Evolutionary conservation across 2,888 invertebrate genomes (phyloP).

Genomic region (Cheilosia grossa): DNA sequence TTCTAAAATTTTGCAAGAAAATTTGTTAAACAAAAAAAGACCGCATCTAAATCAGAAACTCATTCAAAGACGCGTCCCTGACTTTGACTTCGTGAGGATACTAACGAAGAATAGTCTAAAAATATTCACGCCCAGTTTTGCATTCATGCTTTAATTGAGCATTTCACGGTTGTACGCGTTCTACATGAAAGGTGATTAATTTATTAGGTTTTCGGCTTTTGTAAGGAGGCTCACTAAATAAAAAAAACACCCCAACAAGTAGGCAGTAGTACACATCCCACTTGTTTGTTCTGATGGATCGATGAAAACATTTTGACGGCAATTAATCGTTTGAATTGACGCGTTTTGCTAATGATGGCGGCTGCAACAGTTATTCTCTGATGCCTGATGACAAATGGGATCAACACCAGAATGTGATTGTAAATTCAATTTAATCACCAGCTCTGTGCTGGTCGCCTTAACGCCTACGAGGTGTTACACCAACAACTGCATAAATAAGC

Average conservation of each 20-base stretch:
- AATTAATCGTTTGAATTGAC: conserved; percentile 32
- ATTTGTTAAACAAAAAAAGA: background rate
- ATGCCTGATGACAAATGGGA: conserved; percentile 19
- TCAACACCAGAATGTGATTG: conserved; percentile 28
- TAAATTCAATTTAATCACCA: conserved; percentile 31
- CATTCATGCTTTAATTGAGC: conserved; percentile 71
- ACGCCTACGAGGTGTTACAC: background rate
- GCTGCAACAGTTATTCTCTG: background rate
- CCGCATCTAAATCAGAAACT: conserved; percentile 1
- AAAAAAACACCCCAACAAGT: conserved; percentile 4
- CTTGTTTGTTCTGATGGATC: conserved; percentile 6
- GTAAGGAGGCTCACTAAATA: background rate
- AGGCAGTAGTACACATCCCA: conserved; percentile 5
- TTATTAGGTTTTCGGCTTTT: conserved; percentile 51
- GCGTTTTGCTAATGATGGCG: background rate
- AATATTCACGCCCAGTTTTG: conserved; percentile 49
- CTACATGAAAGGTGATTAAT: conserved; percentile 70
- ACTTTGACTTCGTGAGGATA: conserved; percentile 55
- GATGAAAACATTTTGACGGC: conserved; percentile 11
- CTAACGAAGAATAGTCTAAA: conserved; percentile 31
- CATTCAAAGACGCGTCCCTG: conserved; percentile 39
- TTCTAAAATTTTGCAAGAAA: conserved; percentile 9
- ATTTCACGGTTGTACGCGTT: conserved; percentile 67
- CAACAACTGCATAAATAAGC: conserved; percentile 11
- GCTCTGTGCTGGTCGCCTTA: background rate